A percentile compares a stretch with the other conserved stretches of the same genome.
phyloP scores from a whole-genome alignment of 2,113 vertebrate genomes.

The Ptychochromis oligacanthus region DNA sequence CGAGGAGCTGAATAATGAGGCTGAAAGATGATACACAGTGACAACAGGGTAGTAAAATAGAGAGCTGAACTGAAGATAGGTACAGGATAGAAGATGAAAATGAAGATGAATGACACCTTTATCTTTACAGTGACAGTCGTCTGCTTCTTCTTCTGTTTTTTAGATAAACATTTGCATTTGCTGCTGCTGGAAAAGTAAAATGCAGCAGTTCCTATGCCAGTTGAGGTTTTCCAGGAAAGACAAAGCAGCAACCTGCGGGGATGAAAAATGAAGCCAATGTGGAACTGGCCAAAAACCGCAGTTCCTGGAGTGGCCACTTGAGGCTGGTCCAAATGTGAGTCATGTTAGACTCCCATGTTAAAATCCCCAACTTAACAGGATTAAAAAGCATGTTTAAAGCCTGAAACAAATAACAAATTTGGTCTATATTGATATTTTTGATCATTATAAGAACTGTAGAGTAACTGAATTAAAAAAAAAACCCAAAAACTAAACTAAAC shows the following conservation, averaged over 20 bases:
- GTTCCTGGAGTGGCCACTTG: background rate
- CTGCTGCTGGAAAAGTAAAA: background rate
- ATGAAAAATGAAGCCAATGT: background rate
- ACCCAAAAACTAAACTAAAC: background rate
- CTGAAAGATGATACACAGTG: slow-evolving; percentile 4
- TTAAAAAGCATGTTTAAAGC: background rate
- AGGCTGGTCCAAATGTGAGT: background rate
- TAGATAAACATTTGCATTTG: background rate
- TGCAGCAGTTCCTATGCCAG: slow-evolving; percentile 6
- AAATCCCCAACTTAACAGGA: background rate
- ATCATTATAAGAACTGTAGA: background rate
- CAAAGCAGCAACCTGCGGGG: background rate
- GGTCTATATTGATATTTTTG: background rate
- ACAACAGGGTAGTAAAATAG: slow-evolving; percentile 13
- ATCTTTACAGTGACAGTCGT: background rate
- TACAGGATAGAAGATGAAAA: too few species aligned
- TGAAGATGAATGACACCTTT: background rate
- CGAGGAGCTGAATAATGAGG: slow-evolving; percentile 18
- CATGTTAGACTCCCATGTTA: too few species aligned
- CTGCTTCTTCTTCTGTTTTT: slow-evolving; percentile 32
- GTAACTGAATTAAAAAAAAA: background rate
- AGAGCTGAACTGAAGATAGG: background rate
- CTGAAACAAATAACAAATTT: too few species aligned
- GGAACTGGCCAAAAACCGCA: background rate
- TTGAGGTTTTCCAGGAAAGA: slow-evolving; percentile 30